Evolutionary conservation across 2,113 vertebrate genomes (phyloP), one percentile per base, ranked within the genome.

Genomic region (Rhynchomys soricoides): DNA sequence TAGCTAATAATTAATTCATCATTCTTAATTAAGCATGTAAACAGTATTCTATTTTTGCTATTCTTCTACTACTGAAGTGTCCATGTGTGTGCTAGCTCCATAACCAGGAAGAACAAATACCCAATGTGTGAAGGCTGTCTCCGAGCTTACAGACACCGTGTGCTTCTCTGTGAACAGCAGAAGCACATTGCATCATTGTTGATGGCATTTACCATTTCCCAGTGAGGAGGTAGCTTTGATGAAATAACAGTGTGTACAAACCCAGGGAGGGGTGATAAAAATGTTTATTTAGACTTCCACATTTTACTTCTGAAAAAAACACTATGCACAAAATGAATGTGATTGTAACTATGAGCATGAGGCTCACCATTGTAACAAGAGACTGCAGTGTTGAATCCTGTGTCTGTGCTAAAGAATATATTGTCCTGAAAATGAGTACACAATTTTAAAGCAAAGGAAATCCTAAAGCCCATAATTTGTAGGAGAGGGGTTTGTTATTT

Each of bases 221-320:
- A 91, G 71, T 52, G 87, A 88, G 96, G 64, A 40, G 70, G 40
- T 59, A 16, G n/a, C 78, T 95, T 88, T 93, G 93, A 96, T 97
- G 86, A 98, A 97, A 97, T 94, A 96, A 89, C 94, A 95, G 97
- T 95, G 78, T 73, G 92, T 26, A 93, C 16, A 87, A 94, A 95
- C 94, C 48, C 93, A 96, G 73, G 62, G 85, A 57, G 29, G 86
- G 13, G 31, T 21, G 7, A 82, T 92, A 96, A 91, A 96, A 96
- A 94, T 96, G 94, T 89, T 95, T 97, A 96, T 96, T 95, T 95
- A 94, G 82, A 74, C 45, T 62, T 95, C 66, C 95, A 13, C 50
- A 45, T 92, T 64, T 86, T 95, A 93, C 55, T 94, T 92, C 82
- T 91, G 50, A 59, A 89, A 93, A 90, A 91, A 93, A 82, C n/a